These are phyloP conservation scores for Clarias pachynema DNA, from an alignment of 2,797 vertebrate species.

Conservation along the genomic window DNA sequence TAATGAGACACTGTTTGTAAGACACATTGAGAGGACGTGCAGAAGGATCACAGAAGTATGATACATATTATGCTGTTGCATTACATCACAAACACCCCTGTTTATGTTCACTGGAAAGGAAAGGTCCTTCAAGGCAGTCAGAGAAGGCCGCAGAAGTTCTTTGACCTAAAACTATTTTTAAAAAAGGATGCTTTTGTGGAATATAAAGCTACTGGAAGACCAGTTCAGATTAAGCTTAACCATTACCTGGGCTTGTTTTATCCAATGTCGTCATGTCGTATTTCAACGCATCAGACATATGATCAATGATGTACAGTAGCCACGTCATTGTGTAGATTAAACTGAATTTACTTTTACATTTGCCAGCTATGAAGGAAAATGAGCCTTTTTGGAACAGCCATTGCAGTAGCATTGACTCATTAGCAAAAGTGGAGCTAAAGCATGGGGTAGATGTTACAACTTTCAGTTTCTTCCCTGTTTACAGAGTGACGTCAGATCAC, in stretches of 20 bases:
- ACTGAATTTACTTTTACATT: background rate
- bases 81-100: background rate
- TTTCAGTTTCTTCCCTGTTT: background rate
- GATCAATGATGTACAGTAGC: background rate
- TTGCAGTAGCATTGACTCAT: background rate
- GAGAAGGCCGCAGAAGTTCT: background rate
- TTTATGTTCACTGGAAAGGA: background rate
- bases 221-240: background rate
- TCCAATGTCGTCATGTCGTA: background rate
- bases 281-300: background rate
- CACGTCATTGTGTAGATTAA: background rate
- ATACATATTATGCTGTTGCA: constrained; percentile 1
- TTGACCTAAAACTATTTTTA: background rate
- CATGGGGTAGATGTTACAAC: background rate
- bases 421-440: background rate
- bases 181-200: background rate
- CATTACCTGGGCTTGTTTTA: background rate
- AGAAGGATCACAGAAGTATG: constrained; percentile 30
- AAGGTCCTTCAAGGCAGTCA: background rate
- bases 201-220: background rate
- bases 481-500: background rate
- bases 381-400: background rate
- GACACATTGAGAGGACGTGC: constrained; percentile 14
- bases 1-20: constrained; percentile 45
- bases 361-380: background rate